Evolutionary conservation across 2,113 vertebrate genomes (phyloP), one percentile per base, ranked within the genome.

Genomic region (Acinonyx jubatus): DNA sequence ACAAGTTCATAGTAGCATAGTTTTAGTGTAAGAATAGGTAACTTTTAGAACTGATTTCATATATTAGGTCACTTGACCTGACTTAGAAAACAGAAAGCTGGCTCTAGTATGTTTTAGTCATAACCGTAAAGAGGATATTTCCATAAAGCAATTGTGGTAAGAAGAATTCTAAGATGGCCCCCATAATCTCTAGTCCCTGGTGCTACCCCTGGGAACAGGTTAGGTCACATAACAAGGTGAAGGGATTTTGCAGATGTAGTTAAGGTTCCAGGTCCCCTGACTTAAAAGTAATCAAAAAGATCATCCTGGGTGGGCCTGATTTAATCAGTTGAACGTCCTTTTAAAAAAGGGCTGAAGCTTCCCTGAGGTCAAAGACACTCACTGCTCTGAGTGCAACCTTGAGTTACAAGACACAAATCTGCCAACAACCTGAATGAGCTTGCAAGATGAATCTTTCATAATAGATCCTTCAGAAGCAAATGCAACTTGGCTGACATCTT

Each of bases 31-130:
- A 45, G 65, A 81, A 55, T 27, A 88, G 61, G 55, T 81, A 52
- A 65, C 15, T 87, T 92, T 95, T 88, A 41, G 38, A 92, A 86
- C 27, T 27, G 31, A 95, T 63, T 95, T 87, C 50, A 71, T 50
- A 80, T 71, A 48, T 15, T 36, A 86, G 79, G 52, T 95, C 25
- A 50, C 61, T 85, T 79, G 27, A 80, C 52, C 71, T 74, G 31
- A 92, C 31, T 78, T 69, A 91, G 27, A 65, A 66, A 76, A 68
- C 14, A 55, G 55, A 55, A 15, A 57, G 29, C 57, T 76, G 61
- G 21, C 48, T 36, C 93, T 36, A 79, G 14, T 16, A 69, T 50
- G 48, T 55, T 63, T 61, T n/a, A 45, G 21, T 33, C n/a, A 89
- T 11, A 93, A 89, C 31, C 48, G 29, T 76, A 83, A 96, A 89